Evolutionary conservation across 2,113 vertebrate species (phyloP).

Genomic region (Corythoichthys haematopterus): DNA sequence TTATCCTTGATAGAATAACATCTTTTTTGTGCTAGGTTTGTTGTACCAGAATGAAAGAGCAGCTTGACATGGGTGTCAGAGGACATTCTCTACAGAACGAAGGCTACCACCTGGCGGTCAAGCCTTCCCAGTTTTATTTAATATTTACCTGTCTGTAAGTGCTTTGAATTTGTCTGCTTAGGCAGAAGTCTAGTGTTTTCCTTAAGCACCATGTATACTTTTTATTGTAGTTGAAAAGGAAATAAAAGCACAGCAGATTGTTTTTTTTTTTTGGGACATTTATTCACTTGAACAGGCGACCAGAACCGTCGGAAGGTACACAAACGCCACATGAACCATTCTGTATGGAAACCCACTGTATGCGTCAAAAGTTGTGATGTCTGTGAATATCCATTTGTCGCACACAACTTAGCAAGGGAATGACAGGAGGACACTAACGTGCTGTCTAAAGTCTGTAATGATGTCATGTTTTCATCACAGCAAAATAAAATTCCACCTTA

Average conservation of each 20-base stretch:
- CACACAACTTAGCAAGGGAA: neutral
- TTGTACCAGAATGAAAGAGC: neutral
- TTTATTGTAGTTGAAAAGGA: neutral
- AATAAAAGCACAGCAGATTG: neutral
- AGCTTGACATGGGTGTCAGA: neutral
- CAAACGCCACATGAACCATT: slow-evolving; percentile 21
- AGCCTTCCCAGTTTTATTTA: neutral
- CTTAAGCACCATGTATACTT: neutral
- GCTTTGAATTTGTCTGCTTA: too few species aligned
- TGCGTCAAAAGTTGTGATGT: slow-evolving; percentile 9
- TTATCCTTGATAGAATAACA: too few species aligned
- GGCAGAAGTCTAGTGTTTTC: too few species aligned
- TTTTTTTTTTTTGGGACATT: slow-evolving; percentile 16
- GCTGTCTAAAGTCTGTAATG: neutral
- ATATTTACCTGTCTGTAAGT: too few species aligned
- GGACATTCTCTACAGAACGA: neutral
- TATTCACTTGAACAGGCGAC: slow-evolving; percentile 29
- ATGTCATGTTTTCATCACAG: slow-evolving; percentile 11
- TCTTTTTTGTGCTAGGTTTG: neutral
- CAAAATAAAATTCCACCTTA: neutral
- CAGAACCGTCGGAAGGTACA: slow-evolving; percentile 3
- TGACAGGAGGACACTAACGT: slow-evolving; percentile 10
- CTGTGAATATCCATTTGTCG: neutral
- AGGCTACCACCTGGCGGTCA: slow-evolving; percentile 23
- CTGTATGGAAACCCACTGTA: slow-evolving; percentile 1